A percentile compares a stretch with the other conserved stretches of the same genome.
These are phyloP conservation scores for Drosophila saltans DNA, from an alignment of 1,140 invertebrate species.

Conservation along the genomic window DNA sequence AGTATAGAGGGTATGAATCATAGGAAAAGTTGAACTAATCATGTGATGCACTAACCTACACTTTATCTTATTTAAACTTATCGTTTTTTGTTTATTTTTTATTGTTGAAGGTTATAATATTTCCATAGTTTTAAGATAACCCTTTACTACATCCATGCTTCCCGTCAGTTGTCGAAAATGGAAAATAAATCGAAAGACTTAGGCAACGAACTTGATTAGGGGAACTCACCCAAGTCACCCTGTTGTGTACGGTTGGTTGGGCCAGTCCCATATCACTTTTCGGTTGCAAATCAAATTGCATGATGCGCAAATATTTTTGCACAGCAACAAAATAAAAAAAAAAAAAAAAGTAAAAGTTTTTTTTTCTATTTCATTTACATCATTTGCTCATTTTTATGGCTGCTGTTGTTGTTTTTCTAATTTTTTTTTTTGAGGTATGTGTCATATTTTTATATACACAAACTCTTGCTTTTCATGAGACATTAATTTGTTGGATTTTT, in stretches of 20 bases:
- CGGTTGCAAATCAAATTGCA: constrained; percentile 74
- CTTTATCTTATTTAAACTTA: too few relatives aligned
- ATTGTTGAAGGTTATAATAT: too few relatives aligned
- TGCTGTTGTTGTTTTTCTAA: neutral
- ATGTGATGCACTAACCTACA: neutral
- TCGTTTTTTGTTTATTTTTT: too few relatives aligned
- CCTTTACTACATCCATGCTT: neutral
- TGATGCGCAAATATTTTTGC: constrained; percentile 71
- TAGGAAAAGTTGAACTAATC: neutral
- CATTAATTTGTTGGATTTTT: constrained; percentile 52
- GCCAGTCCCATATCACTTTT: constrained; percentile 46
- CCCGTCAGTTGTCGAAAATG: neutral
- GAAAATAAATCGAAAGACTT: constrained; percentile 69
- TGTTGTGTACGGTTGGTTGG: constrained; percentile 4
- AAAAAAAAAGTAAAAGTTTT: constrained; percentile 72
- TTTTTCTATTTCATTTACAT: constrained; percentile 71
- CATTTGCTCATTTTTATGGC: constrained; percentile 30
- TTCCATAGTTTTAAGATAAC: neutral
- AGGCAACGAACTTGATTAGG: constrained; percentile 70
- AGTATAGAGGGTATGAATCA: neutral
- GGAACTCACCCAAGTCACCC: constrained; percentile 42
- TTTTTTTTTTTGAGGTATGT: constrained; percentile 49
- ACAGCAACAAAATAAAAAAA: constrained; percentile 26
- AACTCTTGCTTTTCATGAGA: constrained; percentile 73
- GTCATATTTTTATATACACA: constrained; percentile 54